Evolutionary conservation across 2,113 vertebrate species (phyloP).

Genomic region (Petroica traversi): DNA sequence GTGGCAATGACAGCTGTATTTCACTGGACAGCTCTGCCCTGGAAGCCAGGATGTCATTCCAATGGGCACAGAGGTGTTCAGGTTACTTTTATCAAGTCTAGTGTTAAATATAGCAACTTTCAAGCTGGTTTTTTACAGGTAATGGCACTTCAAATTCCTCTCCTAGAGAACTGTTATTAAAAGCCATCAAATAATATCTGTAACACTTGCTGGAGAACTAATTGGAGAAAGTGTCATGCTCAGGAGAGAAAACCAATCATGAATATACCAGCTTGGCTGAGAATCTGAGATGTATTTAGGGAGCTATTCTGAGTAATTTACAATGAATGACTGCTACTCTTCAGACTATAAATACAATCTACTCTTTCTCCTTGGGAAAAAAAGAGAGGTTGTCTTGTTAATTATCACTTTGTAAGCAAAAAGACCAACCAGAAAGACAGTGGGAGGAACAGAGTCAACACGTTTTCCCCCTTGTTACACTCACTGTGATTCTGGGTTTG

Average conservation of each 20-base stretch:
- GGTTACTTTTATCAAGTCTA: neutral
- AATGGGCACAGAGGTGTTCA: neutral
- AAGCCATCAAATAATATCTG: constrained; percentile 5
- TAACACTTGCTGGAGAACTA: constrained; percentile 23
- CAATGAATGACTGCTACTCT: constrained; percentile 31
- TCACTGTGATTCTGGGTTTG: neutral
- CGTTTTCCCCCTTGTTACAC: neutral
- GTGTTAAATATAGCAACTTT: neutral
- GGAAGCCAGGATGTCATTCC: neutral
- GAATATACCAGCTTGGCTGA: constrained; percentile 15
- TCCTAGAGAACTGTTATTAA: constrained; percentile 5
- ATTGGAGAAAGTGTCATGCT: constrained; percentile 21
- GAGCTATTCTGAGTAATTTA: constrained; percentile 37
- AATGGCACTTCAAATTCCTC: constrained; percentile 4
- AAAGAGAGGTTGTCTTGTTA: constrained; percentile 22
- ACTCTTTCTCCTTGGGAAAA: constrained; percentile 10
- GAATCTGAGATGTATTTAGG: constrained; percentile 43
- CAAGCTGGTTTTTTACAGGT: neutral
- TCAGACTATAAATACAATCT: constrained; percentile 42
- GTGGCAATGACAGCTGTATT: neutral
- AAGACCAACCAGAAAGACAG: constrained; percentile 31
- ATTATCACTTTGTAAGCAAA: constrained; percentile 36
- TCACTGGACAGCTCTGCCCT: neutral
- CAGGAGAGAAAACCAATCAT: constrained; percentile 26
- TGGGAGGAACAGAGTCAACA: neutral